A percentile compares a stretch with the other conserved stretches of the same genome.
Conservation (phyloP, 2,888 invertebrate genomes). For the Lasioglossum pauxillum region DNA sequence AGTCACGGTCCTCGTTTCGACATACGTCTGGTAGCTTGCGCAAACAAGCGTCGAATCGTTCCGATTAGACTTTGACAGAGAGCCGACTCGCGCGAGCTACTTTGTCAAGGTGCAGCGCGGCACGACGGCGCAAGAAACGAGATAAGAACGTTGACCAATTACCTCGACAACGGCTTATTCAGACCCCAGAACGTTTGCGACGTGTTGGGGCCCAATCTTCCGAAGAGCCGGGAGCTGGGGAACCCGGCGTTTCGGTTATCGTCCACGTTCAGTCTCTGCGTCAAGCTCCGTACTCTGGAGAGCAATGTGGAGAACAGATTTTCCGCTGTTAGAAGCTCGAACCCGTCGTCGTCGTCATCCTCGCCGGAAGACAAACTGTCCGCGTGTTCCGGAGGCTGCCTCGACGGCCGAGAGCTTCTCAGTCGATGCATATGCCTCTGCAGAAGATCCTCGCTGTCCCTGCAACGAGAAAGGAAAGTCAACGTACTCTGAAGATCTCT, state of each 20-base stretch:
- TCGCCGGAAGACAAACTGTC: constrained; percentile 96
- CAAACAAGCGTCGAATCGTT: constrained; percentile 74
- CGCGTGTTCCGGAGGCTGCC: constrained; percentile 88
- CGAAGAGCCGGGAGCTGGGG: constrained; percentile 87
- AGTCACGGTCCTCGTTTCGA: constrained; percentile 82
- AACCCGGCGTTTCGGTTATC: constrained; percentile 89
- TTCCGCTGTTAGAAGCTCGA: constrained; percentile 95
- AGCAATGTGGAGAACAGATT: constrained; percentile 94
- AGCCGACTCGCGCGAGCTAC: not conserved
- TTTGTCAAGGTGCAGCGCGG: not conserved
- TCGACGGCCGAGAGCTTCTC: constrained; percentile 90
- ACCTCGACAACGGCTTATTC: constrained; percentile 85
- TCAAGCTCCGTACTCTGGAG: constrained; percentile 93
- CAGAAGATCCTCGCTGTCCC: constrained; percentile 80
- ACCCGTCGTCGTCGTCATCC: constrained; percentile 95
- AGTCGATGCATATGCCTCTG: constrained; percentile 82
- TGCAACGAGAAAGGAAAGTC: not conserved
- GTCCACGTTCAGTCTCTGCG: constrained; percentile 93
- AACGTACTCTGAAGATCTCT: too few species aligned
- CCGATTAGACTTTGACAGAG: constrained; percentile 32
- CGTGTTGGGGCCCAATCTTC: constrained; percentile 83
- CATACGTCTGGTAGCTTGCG: constrained; percentile 83
- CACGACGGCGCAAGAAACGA: not conserved
- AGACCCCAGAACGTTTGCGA: constrained; percentile 85
- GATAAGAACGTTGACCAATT: constrained; percentile 58